Conservation (phyloP, 2,113 vertebrate species). For the Zosterops lateralis region DNA sequence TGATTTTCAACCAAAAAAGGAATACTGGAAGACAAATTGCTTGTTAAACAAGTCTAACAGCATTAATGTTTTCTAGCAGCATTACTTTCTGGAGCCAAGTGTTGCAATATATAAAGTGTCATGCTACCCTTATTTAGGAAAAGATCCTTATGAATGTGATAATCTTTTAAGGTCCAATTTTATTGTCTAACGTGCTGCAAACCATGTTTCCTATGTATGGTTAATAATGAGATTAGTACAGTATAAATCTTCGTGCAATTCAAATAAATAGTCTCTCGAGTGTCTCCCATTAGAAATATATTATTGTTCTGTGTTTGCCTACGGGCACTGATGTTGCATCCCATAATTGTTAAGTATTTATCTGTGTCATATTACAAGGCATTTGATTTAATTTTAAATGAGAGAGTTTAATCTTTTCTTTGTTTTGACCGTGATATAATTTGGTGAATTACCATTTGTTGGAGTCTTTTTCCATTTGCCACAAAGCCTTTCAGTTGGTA, state of each 20-base stretch:
- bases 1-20: slow-evolving; percentile 5
- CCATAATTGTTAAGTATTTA: slow-evolving; percentile 19
- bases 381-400: slow-evolving; percentile 21
- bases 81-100: not conserved
- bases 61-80: not conserved
- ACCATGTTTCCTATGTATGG: not conserved
- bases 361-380: slow-evolving; percentile 18
- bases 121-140: not conserved
- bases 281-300: slow-evolving; percentile 12
- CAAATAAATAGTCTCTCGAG: not conserved
- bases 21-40: not conserved
- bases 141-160: not conserved
- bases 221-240: slow-evolving; percentile 39
- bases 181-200: not conserved
- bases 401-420: not conserved
- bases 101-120: not conserved
- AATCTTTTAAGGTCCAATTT: not conserved
- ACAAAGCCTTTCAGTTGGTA: not conserved
- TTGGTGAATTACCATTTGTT: not conserved
- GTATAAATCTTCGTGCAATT: slow-evolving; percentile 19
- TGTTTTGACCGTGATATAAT: not conserved
- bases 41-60: not conserved
- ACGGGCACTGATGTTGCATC: not conserved
- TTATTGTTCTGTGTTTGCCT: slow-evolving; percentile 35
- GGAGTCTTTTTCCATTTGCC: not conserved